Conservation (phyloP, 1,140 invertebrate species). For the Drosophila triauraria region DNA sequence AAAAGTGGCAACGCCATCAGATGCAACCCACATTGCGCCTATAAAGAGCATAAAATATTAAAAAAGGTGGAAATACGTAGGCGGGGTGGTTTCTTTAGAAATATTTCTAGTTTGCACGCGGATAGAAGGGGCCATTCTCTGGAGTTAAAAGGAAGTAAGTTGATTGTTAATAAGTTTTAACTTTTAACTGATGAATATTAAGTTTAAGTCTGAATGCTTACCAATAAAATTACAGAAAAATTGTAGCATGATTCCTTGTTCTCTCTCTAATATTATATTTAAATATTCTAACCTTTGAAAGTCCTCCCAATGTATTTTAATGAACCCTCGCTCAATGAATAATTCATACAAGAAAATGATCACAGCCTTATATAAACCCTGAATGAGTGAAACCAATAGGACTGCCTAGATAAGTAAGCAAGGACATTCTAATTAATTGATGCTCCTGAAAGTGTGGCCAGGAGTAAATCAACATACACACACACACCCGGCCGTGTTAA, state of each 20-base stretch:
- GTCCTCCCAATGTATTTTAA: too few species aligned
- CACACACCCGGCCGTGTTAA: conserved; percentile 3
- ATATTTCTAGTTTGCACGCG: conserved; percentile 15
- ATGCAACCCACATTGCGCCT: conserved; percentile 23
- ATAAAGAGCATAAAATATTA: conserved; percentile 53
- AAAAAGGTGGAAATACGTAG: conserved; percentile 34
- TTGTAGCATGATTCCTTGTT: too few species aligned
- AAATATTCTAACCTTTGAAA: too few species aligned
- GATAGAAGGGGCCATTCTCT: too few species aligned
- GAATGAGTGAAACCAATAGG: neutral
- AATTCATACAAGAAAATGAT: neutral
- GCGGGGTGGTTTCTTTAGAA: conserved; percentile 29
- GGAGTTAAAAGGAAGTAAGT: neutral
- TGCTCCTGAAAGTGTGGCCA: neutral
- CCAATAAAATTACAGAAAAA: too few species aligned
- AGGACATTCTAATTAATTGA: conserved; percentile 41
- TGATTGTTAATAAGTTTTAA: neutral
- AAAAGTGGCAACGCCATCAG: conserved; percentile 56
- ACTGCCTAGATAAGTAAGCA: conserved; percentile 18
- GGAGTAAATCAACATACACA: conserved; percentile 23
- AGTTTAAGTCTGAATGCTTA: too few species aligned
- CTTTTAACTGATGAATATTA: too few species aligned
- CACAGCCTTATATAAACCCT: too few species aligned
- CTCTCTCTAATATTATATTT: too few species aligned
- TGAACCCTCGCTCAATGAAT: neutral